phyloP scores from a whole-genome alignment of 2,888 invertebrate genomes.

The Tipula lateralis region DNA sequence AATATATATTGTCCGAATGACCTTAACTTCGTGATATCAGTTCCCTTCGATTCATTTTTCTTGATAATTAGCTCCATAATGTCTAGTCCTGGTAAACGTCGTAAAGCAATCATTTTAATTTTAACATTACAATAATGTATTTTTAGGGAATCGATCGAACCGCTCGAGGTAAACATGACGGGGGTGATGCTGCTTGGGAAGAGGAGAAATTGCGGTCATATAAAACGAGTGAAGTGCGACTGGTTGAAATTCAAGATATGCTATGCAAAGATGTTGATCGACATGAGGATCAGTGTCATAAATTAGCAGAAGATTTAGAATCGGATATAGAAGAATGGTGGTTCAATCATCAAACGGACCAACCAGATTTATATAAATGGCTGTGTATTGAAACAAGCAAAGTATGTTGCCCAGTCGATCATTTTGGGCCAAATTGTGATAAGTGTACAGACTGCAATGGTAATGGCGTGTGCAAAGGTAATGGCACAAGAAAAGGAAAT shows the following conservation, averaged over 20 bases:
- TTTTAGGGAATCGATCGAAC: slow-evolving; percentile 69
- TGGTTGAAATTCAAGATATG: slow-evolving; percentile 86
- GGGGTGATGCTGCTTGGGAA: slow-evolving; percentile 92
- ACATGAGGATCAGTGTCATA: slow-evolving; percentile 74
- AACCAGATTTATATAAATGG: slow-evolving; percentile 59
- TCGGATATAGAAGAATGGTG: slow-evolving; percentile 84
- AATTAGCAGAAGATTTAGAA: slow-evolving; percentile 79
- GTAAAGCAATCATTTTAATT: background rate
- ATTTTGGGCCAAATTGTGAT: slow-evolving; percentile 75
- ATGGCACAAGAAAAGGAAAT: slow-evolving; percentile 88
- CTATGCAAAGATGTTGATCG: slow-evolving; percentile 72
- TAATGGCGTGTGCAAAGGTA: slow-evolving; percentile 76
- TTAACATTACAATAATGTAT: background rate
- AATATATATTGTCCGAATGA: no score
- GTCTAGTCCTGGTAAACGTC: background rate
- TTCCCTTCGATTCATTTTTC: no score
- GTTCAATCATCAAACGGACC: slow-evolving; percentile 59
- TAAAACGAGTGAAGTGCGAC: slow-evolving; percentile 78
- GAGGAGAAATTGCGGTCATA: slow-evolving; percentile 80
- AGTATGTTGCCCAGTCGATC: slow-evolving; percentile 79
- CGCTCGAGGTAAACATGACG: slow-evolving; percentile 82
- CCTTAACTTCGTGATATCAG: no score
- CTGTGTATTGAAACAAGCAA: slow-evolving; percentile 73
- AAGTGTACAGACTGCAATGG: slow-evolving; percentile 80
- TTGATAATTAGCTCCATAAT: background rate